Conservation (phyloP, 2,113 vertebrate genomes). For the Grammomys surdaster region DNA sequence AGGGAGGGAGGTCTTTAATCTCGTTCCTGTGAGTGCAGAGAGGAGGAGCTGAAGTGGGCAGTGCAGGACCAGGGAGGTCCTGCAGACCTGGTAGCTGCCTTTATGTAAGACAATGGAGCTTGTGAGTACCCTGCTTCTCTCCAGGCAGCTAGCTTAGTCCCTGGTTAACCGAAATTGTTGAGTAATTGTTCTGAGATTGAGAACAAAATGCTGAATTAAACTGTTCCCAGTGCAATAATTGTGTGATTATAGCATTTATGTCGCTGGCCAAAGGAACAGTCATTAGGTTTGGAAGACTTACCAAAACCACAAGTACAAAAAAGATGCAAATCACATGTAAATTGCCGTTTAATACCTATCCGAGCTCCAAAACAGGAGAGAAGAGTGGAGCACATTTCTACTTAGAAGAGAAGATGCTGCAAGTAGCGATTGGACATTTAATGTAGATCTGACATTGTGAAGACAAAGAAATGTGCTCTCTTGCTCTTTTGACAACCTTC, state of each 20-base stretch:
- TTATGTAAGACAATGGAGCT: conserved; percentile 89
- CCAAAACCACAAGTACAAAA: conserved; percentile 89
- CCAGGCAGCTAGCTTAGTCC: conserved; percentile 90
- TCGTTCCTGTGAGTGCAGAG: conserved; percentile 73
- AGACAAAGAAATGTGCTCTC: conserved; percentile 72
- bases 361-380: conserved; percentile 83
- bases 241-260: conserved; percentile 96
- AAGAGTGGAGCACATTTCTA: conserved; percentile 77
- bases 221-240: conserved; percentile 95
- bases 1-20: conserved; percentile 56
- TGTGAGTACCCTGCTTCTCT: conserved; percentile 91
- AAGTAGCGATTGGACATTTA: conserved; percentile 73
- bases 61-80: conserved; percentile 78
- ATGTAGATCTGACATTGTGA: conserved; percentile 74
- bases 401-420: conserved; percentile 82
- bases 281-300: conserved; percentile 92
- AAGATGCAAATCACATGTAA: conserved; percentile 90
- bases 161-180: conserved; percentile 97
- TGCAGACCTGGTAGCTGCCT: conserved; percentile 85
- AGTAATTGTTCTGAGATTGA: conserved; percentile 98
- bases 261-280: conserved; percentile 91
- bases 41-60: conserved; percentile 74
- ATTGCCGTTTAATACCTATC: conserved; percentile 89
- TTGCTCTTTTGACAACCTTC: conserved; percentile 1
- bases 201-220: conserved; percentile 94